Percentiles rank a stretch among this genome's conserved stretches.
Evolutionary conservation across 53 echinoderm and acorn worm species (phyloP).

Genomic region (Astropecten irregularis): DNA sequence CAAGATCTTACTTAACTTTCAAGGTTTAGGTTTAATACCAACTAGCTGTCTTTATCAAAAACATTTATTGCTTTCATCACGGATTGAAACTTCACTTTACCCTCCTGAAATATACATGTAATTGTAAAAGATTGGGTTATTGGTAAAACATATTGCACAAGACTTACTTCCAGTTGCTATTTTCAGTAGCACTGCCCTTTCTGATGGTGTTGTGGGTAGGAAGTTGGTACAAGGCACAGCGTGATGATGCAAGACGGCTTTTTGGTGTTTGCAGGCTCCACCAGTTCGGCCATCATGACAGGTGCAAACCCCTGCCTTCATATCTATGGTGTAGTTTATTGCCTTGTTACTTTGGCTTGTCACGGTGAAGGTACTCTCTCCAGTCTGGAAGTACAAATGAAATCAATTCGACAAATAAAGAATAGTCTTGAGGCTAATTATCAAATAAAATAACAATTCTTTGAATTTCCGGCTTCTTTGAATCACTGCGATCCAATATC

Average conservation of each 20-base stretch:
- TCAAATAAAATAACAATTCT: too few relatives aligned
- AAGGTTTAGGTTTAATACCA: neutral
- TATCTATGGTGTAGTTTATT: neutral
- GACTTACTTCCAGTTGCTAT: slow-evolving; percentile 35
- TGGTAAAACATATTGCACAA: neutral
- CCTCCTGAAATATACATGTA: neutral
- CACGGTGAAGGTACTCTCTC: neutral
- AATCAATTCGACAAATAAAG: neutral
- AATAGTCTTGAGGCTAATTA: too few relatives aligned
- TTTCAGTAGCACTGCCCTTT: slow-evolving; percentile 10
- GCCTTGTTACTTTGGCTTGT: neutral
- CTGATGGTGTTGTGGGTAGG: neutral
- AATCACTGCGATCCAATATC: too few relatives aligned
- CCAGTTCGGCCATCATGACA: slow-evolving; percentile 41
- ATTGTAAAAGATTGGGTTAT: neutral
- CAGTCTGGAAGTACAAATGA: neutral
- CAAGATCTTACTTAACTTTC: neutral
- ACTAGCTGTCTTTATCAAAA: neutral
- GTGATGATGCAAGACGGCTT: slow-evolving; percentile 1
- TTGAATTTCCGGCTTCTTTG: too few relatives aligned
- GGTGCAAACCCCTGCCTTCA: slow-evolving; percentile 7
- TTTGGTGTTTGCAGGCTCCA: slow-evolving; percentile 52
- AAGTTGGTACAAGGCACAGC: neutral
- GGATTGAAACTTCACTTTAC: neutral
- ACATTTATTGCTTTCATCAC: neutral